Conservation (phyloP, 2,888 invertebrate species). For the Podabrus alpinus region DNA sequence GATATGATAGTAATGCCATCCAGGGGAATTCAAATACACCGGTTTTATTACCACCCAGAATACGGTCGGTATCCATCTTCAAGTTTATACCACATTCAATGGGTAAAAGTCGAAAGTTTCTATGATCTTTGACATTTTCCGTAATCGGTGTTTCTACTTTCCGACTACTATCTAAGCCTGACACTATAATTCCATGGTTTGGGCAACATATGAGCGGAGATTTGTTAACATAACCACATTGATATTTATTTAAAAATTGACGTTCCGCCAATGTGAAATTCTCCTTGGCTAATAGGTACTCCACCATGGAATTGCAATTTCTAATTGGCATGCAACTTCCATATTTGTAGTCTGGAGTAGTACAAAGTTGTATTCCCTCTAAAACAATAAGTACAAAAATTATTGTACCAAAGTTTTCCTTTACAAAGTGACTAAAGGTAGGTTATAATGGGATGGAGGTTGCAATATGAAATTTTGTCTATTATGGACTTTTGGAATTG, state of each 20-base stretch:
- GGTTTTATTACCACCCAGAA: neutral
- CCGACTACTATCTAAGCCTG: neutral
- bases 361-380: neutral
- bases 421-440: no score
- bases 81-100: neutral
- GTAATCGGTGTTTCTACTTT: neutral
- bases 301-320: neutral
- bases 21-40: conserved; percentile 70
- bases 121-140: neutral
- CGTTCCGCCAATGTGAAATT: neutral
- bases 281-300: neutral
- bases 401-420: no score
- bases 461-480: no score
- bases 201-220: neutral
- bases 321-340: neutral
- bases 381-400: neutral
- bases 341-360: neutral
- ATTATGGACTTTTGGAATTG: no score
- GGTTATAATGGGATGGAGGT: no score
- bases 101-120: neutral
- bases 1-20: conserved; percentile 74
- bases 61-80: neutral
- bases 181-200: neutral
- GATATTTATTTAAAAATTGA: neutral
- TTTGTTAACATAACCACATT: neutral